Evolutionary conservation across 2,113 vertebrate genomes (phyloP).

Genomic region (Aviceda subcristata): DNA sequence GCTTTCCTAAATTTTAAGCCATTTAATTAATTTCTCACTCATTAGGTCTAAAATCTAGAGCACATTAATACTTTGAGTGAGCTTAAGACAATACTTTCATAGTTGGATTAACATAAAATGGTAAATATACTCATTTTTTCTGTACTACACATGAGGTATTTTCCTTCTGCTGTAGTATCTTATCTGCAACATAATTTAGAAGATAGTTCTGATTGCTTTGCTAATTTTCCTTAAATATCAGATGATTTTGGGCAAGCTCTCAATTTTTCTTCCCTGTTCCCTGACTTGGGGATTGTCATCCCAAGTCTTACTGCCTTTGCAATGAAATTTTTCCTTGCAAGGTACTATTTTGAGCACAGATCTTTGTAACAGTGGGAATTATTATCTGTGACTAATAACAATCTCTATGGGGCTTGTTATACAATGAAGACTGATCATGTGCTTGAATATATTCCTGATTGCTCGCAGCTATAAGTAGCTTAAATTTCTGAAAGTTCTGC

Average conservation of each 20-base stretch:
- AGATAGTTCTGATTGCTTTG: neutral
- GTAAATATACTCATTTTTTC: neutral
- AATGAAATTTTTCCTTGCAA: neutral
- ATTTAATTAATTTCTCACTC: neutral
- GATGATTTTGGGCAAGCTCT: neutral
- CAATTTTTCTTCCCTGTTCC: neutral
- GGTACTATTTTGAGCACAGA: neutral
- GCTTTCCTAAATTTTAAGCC: neutral
- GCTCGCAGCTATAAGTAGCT: neutral
- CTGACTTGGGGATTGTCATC: neutral
- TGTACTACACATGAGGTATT: neutral
- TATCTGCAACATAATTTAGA: neutral
- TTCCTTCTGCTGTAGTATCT: neutral
- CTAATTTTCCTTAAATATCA: neutral
- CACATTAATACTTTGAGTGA: neutral
- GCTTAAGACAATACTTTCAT: neutral
- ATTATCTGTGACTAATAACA: slow-evolving; percentile 40
- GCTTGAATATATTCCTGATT: slow-evolving; percentile 1
- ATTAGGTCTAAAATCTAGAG: neutral
- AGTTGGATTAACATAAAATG: neutral
- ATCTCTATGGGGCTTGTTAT: slow-evolving; percentile 24
- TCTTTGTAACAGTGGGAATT: slow-evolving; percentile 20
- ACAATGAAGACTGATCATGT: neutral
- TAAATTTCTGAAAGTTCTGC: neutral
- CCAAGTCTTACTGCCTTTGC: neutral